These are phyloP conservation scores for Macquaria australasica DNA, from an alignment of 2,113 vertebrate species.

Conservation along the genomic window DNA sequence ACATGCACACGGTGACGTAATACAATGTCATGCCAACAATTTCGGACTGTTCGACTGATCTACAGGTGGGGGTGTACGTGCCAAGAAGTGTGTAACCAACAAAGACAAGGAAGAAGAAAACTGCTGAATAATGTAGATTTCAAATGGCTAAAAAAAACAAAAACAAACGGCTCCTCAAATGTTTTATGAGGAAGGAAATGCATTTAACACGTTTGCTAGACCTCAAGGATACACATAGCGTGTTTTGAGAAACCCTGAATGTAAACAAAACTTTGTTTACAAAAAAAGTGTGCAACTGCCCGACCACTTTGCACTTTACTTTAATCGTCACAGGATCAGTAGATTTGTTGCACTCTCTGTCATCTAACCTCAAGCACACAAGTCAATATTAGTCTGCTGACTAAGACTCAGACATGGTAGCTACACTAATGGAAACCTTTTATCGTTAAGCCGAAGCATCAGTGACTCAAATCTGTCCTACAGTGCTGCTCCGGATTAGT, in stretches of 20 bases:
- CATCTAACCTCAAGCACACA: not conserved
- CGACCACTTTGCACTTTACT: not conserved
- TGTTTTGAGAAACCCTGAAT: not conserved
- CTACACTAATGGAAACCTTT: conserved; percentile 50
- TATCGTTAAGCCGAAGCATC: conserved; percentile 1
- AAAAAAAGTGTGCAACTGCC: not conserved
- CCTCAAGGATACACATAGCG: not conserved
- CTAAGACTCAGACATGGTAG: not conserved
- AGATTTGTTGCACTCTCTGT: conserved; percentile 18
- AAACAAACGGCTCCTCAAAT: not conserved
- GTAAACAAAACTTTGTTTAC: not conserved
- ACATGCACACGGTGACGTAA: not conserved
- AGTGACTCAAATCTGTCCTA: not conserved
- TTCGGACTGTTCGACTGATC: not conserved
- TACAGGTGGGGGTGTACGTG: not conserved
- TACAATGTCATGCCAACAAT: not conserved
- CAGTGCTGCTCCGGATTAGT: not conserved
- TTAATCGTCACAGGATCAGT: not conserved
- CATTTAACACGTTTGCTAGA: too few species aligned
- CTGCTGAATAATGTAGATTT: not conserved
- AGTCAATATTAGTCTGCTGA: conserved; percentile 34
- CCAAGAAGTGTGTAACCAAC: not conserved
- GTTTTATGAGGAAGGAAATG: not conserved
- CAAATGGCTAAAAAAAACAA: not conserved
- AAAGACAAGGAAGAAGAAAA: not conserved